Base-by-base conservation (phyloP, 2,888 invertebrate genomes). In the Folsomia manolachei region DNA sequence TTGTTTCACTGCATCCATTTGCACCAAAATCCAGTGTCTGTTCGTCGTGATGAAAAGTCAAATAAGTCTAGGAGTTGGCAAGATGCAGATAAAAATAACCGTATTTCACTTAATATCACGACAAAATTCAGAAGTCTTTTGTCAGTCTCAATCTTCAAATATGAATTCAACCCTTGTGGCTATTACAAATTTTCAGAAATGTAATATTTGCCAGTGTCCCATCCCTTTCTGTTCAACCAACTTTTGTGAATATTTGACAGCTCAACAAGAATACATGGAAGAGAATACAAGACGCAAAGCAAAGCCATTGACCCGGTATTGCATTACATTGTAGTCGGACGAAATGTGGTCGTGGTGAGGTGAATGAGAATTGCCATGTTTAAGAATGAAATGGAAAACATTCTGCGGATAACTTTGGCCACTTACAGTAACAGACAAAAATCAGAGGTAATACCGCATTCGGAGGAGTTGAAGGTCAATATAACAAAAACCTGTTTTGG, bases 291-390 rank as follows among this genome's bases (percentile, higher is more conserved):
- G 39, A 14, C 39, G 14, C 39, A 4, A 39, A 39, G 14, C 39
- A 39, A 60, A 60, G 60, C n/a, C 60, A 60, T 60, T 60, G 60
- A 60, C 60, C 60, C 23, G 60, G 23, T n/a, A 18, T 9, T 18
- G 18, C 11, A 18, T 18, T 9, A 51, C 11, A 51, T 51, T 51
- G n/a, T n/a, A 39, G 14, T 4, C 39, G 39, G 39, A 39, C 39
- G 14, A 4, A 39, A 39, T 39, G 39, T 39, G 39, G 23, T 60
- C 39, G 14, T 14, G 14, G 14, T 39, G 39, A 9, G 39, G 23
- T 60, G 60, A 60, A 60, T 60, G 60, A 60, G 60, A 60, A 60
- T 19, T 60, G 23, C 9, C 60, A 60, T 60, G n/a, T 7, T 60
- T 39, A 39, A 39, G 39, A 14, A 39, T 4, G 14, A 39, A 39